Evolutionary conservation across 2,113 vertebrate species (phyloP), one percentile per base, ranked within the genome.

Genomic region (Paramisgurnus dabryanus): DNA sequence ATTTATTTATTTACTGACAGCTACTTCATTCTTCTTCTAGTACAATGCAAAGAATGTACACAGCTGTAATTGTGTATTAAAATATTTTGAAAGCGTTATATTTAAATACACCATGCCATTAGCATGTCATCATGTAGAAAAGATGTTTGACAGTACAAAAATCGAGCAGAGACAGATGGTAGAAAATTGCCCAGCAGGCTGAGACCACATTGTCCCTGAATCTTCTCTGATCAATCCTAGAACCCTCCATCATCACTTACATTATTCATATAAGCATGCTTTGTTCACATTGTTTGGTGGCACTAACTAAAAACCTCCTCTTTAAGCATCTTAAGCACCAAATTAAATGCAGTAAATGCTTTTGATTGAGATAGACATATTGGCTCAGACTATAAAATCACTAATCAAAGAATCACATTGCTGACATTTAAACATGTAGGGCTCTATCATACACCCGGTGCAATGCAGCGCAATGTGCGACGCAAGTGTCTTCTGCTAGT

Each of bases 261-360:
- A 80, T 80, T 76, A 80, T 83, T 76, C 40, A 83, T 79, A 49
- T 10, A 50, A 40, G 45, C 40, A 34, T 15, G 55, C 39, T 63
- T 67, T 50, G n/a, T 12, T 7, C 0, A 18, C 12, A 45, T 67
- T 17, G 9, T 76, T 75, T 78, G 34, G 60, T 61, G 63, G 45
- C 22, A 61, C 10, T 41, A 39, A 81, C 39, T 49, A 13, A 13
- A 34, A 34, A 34, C 27, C 27, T 34, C 22, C 22, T 22, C 22
- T 22, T 22, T 22, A 22, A 22, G 22, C 22, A 22, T 22, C 22
- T 22, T 34, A 34, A 34, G 27, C 27, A 34, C 27, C 27, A 34
- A 34, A 34, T 34, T 34, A 34, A 34, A 34, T 22, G 3, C 27
- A 34, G 27, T 34, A 81, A 10, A 18, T 80, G 76, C 63, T 43